Base-by-base conservation (phyloP, 2,797 vertebrate species). In the Rhabdomys pumilio region DNA sequence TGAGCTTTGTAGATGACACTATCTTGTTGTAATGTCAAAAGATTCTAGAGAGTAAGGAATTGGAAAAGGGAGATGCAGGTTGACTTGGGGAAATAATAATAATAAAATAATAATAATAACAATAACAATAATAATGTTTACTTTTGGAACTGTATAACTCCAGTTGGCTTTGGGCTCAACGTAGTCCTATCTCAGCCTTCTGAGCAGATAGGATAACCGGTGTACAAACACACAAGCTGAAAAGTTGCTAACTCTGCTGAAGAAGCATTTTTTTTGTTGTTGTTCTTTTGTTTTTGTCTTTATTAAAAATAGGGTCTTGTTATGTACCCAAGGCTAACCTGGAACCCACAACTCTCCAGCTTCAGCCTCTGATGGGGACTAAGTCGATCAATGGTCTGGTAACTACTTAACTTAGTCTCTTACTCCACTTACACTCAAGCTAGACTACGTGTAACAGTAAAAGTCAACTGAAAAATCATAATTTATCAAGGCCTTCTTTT, bases 381-480 rank as follows among this genome's bases (percentile, higher is more conserved):
- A 44, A 69, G 80, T 84, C 44, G 12, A 41, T 75, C n/a, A 57
- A 3, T 14, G 20, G 17, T 55, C 50, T 75, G 75, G 11, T 73
- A 90, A 81, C 34, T 59, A 26, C 47, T 87, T 57, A 65, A 63
- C 1, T 0, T 4, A 5, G 59, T 59, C 63, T 44, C 55, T 87
- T 73, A 44, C 3, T 10, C 6, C 7, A 6, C 13, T 34, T 14
- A 13, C 57, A 11, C 6, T 29, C 53, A 34, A 4, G 6, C 55
- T 61, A 44, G 15, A 47, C 26, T 55, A 47, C 67, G 75, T 93
- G 75, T 0, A 44, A 87, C 7, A 83, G 91, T 72, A 69, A 82
- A 83, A 55, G n/a, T 73, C 61, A 4, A n/a, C 73, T 87, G 86
- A 53, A 96, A 93, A 88, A n/a, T 24, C 22, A 80, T 29, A 47